Evolutionary conservation across 1,140 invertebrate species (phyloP), one percentile per base, ranked within the genome.

Genomic region (Propsilocerus akamusi): DNA sequence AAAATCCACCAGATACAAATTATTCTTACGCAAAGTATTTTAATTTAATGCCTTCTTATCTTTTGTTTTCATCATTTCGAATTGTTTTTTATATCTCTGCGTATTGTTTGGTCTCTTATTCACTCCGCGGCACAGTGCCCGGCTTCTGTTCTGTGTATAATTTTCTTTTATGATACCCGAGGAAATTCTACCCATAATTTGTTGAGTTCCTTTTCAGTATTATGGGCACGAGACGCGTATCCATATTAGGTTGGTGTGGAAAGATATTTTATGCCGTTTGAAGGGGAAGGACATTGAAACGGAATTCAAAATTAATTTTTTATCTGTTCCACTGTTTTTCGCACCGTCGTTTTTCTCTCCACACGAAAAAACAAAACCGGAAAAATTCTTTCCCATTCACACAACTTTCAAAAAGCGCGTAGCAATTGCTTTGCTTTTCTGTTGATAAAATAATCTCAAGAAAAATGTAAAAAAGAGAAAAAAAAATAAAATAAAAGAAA

Each of bases 291-390:
- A 41, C 34, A 41, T 41, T 17, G 17, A 41, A 17, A 6, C 10
- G 11, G 34, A 41, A 41, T 41, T 20, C 34, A 41, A 41, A 41
- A 41, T 41, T 41, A 41, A 41, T 41, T 41, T 41, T 41, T 41
- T 41, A 41, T 41, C 34, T 41, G 34, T 20, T 20, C 8, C 34
- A 41, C 34, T 41, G 8, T 30, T 30, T 30, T 30, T 8, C 28
- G 6, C 14, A 12, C 28, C 14, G 28, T n/a, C 28, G 11, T 30
- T 30, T 30, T 30, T 7, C 14, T 30, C 2, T 30, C 28, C 28
- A 30, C 7, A n/a, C n/a, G n/a, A n/a, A n/a, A n/a, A n/a, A n/a
- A n/a, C n/a, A n/a, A n/a, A n/a, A n/a, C n/a, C n/a, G n/a, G n/a
- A n/a, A n/a, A n/a, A n/a, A n/a, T n/a, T n/a, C n/a, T n/a, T n/a